A percentile compares a stretch with the other conserved stretches of the same genome.
These are phyloP conservation scores for Drosophila eugracilis DNA, from an alignment of 1,140 invertebrate genomes.

Conservation along the genomic window DNA sequence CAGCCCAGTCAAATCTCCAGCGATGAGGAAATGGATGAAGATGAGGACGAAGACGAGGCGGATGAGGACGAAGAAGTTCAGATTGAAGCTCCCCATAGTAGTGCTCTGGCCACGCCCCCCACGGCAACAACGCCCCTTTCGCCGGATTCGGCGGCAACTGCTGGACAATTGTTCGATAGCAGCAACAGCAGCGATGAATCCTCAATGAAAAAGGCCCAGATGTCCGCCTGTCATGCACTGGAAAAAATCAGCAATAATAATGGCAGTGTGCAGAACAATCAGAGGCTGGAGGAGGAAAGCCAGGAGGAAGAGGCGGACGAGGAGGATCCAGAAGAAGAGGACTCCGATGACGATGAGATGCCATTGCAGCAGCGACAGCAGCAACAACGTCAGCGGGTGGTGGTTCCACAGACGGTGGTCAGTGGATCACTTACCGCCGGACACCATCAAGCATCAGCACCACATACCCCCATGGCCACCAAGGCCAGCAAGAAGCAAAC, in stretches of 20 bases:
- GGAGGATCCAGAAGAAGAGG: conserved; percentile 25
- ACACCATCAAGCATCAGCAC: conserved; percentile 24
- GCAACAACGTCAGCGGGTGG: conserved; percentile 35
- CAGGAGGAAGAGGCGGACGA: conserved; percentile 24
- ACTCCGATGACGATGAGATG: conserved; percentile 62
- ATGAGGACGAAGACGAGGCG: conserved; percentile 38
- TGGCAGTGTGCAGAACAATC: conserved; percentile 37
- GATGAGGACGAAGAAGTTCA: conserved; percentile 21
- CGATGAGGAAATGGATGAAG: conserved; percentile 45
- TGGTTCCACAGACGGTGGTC: conserved; percentile 21
- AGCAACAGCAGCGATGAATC: conserved; percentile 81
- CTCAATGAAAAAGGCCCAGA: conserved; percentile 78
- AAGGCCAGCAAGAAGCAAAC: conserved; percentile 74
- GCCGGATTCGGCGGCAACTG: conserved; percentile 78
- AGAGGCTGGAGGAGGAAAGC: conserved; percentile 45
- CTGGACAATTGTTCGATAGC: conserved; percentile 79
- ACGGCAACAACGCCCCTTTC: conserved; percentile 76
- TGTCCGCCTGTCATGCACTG: conserved; percentile 72
- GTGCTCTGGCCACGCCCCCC: conserved; percentile 66
- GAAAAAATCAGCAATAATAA: conserved; percentile 66
- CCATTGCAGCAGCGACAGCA: conserved; percentile 61
- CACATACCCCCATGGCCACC: conserved; percentile 59
- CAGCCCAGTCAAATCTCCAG: conserved; percentile 39
- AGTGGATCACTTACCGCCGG: conserved; percentile 10
- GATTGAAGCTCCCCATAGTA: conserved; percentile 69